Evolutionary conservation across 2,888 invertebrate genomes (phyloP).

Genomic region (Amorpha juglandis): DNA sequence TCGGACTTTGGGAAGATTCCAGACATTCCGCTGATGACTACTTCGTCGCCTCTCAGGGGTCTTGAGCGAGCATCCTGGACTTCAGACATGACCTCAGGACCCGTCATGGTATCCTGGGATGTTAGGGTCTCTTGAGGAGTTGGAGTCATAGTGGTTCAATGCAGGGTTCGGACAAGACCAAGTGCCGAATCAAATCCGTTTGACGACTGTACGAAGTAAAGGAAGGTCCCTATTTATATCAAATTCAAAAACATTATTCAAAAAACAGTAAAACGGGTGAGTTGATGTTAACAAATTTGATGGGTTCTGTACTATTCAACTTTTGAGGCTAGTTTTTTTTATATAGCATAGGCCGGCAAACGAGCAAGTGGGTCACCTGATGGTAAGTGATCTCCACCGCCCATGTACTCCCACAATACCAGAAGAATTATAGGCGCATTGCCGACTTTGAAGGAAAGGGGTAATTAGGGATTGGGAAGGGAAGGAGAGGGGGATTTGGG

Average conservation of each 20-base stretch:
- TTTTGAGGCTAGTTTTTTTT: not conserved
- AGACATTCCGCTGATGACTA: slow-evolving; percentile 85
- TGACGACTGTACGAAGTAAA: not conserved
- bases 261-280: not conserved
- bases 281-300: not conserved
- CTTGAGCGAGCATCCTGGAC: slow-evolving; percentile 8
- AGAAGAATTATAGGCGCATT: no score
- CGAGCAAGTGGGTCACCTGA: no score
- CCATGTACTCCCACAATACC: no score
- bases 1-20: slow-evolving; percentile 87
- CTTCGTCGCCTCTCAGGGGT: slow-evolving; percentile 70
- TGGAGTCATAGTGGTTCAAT: slow-evolving; percentile 34
- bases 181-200: not conserved
- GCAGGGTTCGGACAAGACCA: not conserved
- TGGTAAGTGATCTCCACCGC: no score
- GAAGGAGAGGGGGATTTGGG: no score
- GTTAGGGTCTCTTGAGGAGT: slow-evolving; percentile 33
- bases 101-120: not conserved
- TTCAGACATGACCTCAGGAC: slow-evolving; percentile 9
- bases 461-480: no score
- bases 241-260: not conserved
- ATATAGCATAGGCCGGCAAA: no score
- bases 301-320: slow-evolving; percentile 23
- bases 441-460: no score
- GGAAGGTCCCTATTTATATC: slow-evolving; percentile 4